Conservation (phyloP, 2,797 vertebrate species). For the Emys orbicularis region DNA sequence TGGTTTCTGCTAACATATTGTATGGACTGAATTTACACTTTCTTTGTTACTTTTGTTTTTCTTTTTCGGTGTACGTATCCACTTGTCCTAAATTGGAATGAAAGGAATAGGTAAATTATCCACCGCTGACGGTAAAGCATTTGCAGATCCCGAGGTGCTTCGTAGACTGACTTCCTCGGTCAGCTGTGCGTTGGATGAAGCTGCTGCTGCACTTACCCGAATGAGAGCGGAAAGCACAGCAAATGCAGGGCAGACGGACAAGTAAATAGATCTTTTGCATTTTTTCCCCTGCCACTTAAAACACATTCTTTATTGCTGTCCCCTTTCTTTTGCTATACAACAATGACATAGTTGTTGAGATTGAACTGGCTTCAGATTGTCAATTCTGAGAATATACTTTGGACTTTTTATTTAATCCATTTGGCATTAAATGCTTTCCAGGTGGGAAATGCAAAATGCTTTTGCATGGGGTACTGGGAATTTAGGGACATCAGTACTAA, state of each 20-base stretch:
- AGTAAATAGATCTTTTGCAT: slow-evolving; percentile 72
- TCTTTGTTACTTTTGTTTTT: slow-evolving; percentile 64
- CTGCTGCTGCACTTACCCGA: slow-evolving; percentile 86
- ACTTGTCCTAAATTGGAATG: slow-evolving; percentile 21
- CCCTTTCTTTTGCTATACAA: rapidly evolving
- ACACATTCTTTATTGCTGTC: neutral
- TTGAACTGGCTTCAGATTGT: neutral
- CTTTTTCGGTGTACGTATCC: slow-evolving; percentile 15
- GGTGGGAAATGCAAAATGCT: neutral
- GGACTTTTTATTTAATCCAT: neutral
- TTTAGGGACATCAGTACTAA: neutral
- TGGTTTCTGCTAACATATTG: neutral
- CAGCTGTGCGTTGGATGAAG: slow-evolving; percentile 88
- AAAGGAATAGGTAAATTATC: slow-evolving; percentile 88
- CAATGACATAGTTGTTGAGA: neutral
- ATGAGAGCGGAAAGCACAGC: slow-evolving; percentile 88
- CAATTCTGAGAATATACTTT: neutral
- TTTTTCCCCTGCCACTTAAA: rapidly evolving
- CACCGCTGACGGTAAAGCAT: slow-evolving; percentile 87
- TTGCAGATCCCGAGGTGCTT: slow-evolving; percentile 87
- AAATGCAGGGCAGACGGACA: slow-evolving; percentile 86
- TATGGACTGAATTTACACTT: slow-evolving; percentile 31
- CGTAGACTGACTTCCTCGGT: slow-evolving; percentile 87
- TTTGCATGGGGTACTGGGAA: neutral
- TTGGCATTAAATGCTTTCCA: neutral